Evolutionary conservation across 2,888 invertebrate genomes (phyloP).

Genomic region (Protonemura montana): DNA sequence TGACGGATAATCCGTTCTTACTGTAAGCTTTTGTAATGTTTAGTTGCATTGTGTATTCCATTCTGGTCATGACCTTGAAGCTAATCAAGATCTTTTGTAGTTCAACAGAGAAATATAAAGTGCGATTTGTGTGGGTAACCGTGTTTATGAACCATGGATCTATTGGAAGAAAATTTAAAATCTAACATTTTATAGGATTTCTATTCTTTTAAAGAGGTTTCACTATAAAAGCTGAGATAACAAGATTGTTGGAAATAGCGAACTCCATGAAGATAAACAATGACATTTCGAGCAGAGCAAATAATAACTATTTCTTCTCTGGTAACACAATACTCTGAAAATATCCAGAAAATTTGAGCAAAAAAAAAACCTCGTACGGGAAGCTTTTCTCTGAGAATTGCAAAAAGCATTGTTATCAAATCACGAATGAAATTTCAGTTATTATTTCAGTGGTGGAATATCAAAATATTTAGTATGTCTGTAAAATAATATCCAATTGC

Average conservation of each 20-base stretch:
- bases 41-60: neutral
- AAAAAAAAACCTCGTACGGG: neutral
- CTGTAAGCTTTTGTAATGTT: neutral
- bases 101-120: constrained; percentile 3
- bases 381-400: no score
- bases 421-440: no score
- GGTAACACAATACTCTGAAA: neutral
- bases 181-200: neutral
- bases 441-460: no score
- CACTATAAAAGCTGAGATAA: neutral
- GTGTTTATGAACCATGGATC: neutral
- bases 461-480: no score
- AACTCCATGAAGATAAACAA: neutral
- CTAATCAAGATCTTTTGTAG: constrained; percentile 13
- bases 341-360: neutral
- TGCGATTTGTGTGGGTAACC: neutral
- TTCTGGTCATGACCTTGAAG: constrained; percentile 7
- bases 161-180: neutral
- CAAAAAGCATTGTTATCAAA: no score
- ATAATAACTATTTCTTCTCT: neutral
- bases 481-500: no score
- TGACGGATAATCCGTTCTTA: constrained; percentile 19
- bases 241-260: neutral
- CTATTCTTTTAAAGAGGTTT: neutral
- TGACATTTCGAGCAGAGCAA: neutral